Evolutionary conservation across 2,888 invertebrate genomes (phyloP).

Genomic region (Aleiodes leptofemur): DNA sequence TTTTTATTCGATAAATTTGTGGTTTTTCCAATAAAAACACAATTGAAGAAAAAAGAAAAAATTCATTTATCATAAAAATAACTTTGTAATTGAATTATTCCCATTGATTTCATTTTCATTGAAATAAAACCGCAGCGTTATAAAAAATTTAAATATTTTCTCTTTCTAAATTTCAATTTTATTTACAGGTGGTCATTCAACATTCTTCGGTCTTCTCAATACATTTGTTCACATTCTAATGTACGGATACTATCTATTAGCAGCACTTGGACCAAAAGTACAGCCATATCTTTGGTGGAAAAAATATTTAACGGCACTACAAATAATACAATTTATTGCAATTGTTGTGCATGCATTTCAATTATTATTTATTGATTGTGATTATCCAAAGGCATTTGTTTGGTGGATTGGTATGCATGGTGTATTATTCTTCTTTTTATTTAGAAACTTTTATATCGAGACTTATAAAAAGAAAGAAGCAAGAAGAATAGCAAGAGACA

Average conservation of each 20-base stretch:
- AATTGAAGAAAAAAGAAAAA: too few species aligned
- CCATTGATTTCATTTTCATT: too few species aligned
- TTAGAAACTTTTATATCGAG: conserved; percentile 93
- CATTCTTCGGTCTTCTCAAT: conserved; percentile 95
- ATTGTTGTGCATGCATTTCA: conserved; percentile 93
- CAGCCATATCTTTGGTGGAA: conserved; percentile 97
- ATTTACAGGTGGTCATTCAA: conserved; percentile 88
- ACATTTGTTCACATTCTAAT: conserved; percentile 96
- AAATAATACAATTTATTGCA: conserved; percentile 93
- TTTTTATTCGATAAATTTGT: too few species aligned
- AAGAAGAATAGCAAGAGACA: conserved; percentile 37
- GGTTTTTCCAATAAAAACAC: too few species aligned
- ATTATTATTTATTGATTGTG: conserved; percentile 90
- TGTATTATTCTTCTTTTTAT: conserved; percentile 93
- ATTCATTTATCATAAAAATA: too few species aligned
- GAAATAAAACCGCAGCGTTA: too few species aligned
- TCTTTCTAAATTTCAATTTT: conserved; percentile 2
- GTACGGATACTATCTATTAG: conserved; percentile 94
- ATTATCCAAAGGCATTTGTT: conserved; percentile 91
- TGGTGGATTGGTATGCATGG: conserved; percentile 96
- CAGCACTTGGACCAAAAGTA: conserved; percentile 91
- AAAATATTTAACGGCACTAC: conserved; percentile 92
- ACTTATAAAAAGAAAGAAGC: conserved; percentile 79
- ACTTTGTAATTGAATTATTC: too few species aligned
- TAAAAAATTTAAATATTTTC: conserved; percentile 11